A percentile compares a stretch with the other conserved stretches of the same genome.
Evolutionary conservation across 2,888 invertebrate genomes (phyloP).

Genomic region (Entomobrya proxima): DNA sequence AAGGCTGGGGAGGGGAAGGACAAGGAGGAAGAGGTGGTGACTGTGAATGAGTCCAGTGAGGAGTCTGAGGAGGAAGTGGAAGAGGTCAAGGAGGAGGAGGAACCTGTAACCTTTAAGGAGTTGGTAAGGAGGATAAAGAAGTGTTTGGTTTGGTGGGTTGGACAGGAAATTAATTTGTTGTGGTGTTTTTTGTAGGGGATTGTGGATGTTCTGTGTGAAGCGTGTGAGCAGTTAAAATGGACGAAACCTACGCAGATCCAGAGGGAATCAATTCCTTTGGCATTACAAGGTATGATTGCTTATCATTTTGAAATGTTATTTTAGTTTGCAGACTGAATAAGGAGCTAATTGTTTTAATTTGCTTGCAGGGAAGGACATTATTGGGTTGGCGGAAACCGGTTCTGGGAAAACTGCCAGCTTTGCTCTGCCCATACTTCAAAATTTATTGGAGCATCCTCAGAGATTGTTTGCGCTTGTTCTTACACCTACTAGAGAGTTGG

Average conservation of each 20-base stretch:
- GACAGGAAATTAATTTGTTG: background rate
- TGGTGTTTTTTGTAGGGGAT: conserved; percentile 84
- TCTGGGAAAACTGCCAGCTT: conserved; percentile 99
- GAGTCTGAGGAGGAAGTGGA: conserved; percentile 59
- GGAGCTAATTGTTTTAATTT: background rate
- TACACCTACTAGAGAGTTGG: conserved; percentile 98
- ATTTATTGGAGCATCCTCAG: conserved; percentile 92
- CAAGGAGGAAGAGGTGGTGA: conserved; percentile 19
- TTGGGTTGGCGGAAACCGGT: conserved; percentile 89
- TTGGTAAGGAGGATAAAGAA: too few species aligned
- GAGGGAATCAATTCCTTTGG: conserved; percentile 93
- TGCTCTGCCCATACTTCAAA: conserved; percentile 95
- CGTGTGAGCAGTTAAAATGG: conserved; percentile 96
- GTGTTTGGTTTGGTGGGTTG: conserved; percentile 75
- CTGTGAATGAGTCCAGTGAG: background rate
- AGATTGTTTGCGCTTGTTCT: conserved; percentile 94
- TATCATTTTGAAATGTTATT: background rate
- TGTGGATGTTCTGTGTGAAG: conserved; percentile 91
- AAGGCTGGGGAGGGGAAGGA: conserved; percentile 4
- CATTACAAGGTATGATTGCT: conserved; percentile 85
- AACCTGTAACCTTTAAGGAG: conserved; percentile 81
- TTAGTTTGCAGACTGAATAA: background rate
- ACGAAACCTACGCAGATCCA: conserved; percentile 96
- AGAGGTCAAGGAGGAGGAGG: conserved; percentile 75
- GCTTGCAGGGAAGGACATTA: conserved; percentile 86